Percentiles rank a stretch among this genome's conserved stretches.
These are phyloP conservation scores for Silurus asotus DNA, from an alignment of 2,113 vertebrate genomes.

Conservation along the genomic window DNA sequence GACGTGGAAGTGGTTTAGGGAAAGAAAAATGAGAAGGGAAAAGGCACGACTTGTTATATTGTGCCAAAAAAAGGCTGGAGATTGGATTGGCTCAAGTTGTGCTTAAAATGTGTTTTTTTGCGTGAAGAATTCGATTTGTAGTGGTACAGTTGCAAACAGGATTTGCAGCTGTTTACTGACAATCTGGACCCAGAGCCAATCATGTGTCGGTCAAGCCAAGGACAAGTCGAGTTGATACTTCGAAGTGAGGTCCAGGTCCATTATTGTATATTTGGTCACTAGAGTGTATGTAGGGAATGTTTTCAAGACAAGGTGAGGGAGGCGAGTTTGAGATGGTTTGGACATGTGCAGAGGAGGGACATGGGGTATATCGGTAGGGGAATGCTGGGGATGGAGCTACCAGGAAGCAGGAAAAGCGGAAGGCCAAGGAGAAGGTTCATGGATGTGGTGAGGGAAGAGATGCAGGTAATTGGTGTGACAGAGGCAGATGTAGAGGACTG, in stretches of 20 bases:
- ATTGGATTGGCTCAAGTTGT: not conserved
- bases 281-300: too few species aligned
- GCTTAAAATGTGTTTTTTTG: not conserved
- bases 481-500: too few species aligned
- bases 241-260: not conserved
- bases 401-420: too few species aligned
- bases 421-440: too few species aligned
- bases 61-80: not conserved
- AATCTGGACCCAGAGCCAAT: constrained; percentile 17
- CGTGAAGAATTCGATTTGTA: not conserved
- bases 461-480: too few species aligned
- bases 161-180: constrained; percentile 1
- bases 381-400: too few species aligned
- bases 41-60: not conserved
- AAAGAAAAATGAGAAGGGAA: not conserved
- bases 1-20: not conserved
- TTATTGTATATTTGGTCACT: not conserved
- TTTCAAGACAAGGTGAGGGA: too few species aligned
- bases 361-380: too few species aligned
- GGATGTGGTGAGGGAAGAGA: too few species aligned
- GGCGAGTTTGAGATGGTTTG: too few species aligned
- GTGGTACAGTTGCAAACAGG: not conserved
- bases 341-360: too few species aligned
- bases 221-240: not conserved
- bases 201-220: not conserved